Evolutionary conservation across 2,888 invertebrate genomes (phyloP).

Genomic region (Dyspetes luteomarginatus): DNA sequence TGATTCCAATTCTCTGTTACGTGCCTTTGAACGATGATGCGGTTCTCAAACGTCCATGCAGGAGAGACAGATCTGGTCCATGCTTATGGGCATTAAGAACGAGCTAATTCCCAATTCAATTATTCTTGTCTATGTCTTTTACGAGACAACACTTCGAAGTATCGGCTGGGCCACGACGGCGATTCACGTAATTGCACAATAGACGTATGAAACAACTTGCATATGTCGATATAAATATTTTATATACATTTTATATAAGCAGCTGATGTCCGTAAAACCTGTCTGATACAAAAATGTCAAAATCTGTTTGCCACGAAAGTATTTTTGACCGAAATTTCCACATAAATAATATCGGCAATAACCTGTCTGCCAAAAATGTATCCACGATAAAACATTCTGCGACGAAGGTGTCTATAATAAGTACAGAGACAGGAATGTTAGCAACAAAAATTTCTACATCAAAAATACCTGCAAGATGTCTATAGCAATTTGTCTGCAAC

Average conservation of each 20-base stretch:
- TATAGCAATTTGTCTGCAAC: no score
- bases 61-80: constrained; percentile 28
- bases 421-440: no score
- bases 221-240: constrained; percentile 14
- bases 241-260: constrained; percentile 1
- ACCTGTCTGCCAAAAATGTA: no score
- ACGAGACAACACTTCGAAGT: constrained; percentile 45
- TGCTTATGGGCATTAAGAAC: constrained; percentile 67
- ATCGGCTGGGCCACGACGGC: constrained; percentile 67
- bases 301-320: neutral
- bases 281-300: neutral
- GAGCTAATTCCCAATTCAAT: constrained; percentile 70
- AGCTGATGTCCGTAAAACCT: constrained; percentile 22
- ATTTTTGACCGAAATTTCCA: no score
- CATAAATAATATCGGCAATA: no score
- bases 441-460: no score
- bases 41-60: neutral
- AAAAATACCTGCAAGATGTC: no score
- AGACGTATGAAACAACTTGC: neutral
- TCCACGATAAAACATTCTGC: no score
- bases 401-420: no score
- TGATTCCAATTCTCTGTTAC: neutral
- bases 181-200: constrained; percentile 28
- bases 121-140: constrained; percentile 67
- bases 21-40: neutral